A percentile compares a stretch with the other conserved stretches of the same genome.
Evolutionary conservation across 2,888 invertebrate species (phyloP).

Genomic region (Electrophaes corylata): DNA sequence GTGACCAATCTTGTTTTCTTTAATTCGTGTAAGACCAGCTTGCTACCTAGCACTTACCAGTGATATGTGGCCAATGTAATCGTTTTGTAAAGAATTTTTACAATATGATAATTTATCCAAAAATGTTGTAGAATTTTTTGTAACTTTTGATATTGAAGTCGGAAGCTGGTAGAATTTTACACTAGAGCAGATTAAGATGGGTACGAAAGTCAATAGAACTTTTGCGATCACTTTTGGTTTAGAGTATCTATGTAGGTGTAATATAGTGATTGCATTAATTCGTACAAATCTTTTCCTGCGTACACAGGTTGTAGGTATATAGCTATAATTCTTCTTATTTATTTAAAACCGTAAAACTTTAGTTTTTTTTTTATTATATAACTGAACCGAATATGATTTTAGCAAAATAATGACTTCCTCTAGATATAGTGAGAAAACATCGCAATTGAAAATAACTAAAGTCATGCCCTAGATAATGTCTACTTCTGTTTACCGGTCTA

Average conservation of each 20-base stretch:
- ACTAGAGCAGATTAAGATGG: constrained; percentile 70
- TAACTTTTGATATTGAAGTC: constrained; percentile 82
- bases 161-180: constrained; percentile 70
- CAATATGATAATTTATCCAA: constrained; percentile 66
- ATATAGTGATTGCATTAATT: constrained; percentile 73
- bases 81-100: constrained; percentile 76
- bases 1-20: constrained; percentile 78
- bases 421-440: constrained; percentile 45
- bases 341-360: constrained; percentile 73
- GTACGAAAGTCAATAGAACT: constrained; percentile 74
- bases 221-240: constrained; percentile 63
- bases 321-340: constrained; percentile 81
- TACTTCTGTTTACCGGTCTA: constrained; percentile 65
- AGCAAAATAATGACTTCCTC: constrained; percentile 50
- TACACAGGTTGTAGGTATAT: constrained; percentile 79
- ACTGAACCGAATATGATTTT: constrained; percentile 55
- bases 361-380: constrained; percentile 50
- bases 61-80: constrained; percentile 68
- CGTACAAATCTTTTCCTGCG: constrained; percentile 77
- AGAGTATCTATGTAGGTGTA: constrained; percentile 45
- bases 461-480: constrained; percentile 45
- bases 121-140: constrained; percentile 79
- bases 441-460: constrained; percentile 55
- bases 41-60: constrained; percentile 72
- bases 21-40: constrained; percentile 63